A percentile compares a stretch with the other conserved stretches of the same genome.
These are phyloP conservation scores for Nowickia ferox DNA, from an alignment of 2,888 invertebrate genomes.

Conservation along the genomic window DNA sequence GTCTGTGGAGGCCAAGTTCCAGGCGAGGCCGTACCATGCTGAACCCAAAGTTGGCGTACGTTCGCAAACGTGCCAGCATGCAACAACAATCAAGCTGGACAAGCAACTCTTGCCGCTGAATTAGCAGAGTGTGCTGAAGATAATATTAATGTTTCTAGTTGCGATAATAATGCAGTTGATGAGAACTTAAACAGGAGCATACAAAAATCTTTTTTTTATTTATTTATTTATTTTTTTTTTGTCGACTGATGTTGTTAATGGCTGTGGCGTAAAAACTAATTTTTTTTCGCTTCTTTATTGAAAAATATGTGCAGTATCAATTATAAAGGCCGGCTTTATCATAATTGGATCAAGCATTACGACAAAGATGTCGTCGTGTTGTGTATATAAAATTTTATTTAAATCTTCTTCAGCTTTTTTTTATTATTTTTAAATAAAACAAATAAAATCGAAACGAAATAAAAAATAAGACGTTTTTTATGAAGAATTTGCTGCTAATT, in stretches of 20 bases:
- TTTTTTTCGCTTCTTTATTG: conserved; percentile 25
- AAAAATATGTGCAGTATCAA: not conserved
- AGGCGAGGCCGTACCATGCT: conserved; percentile 53
- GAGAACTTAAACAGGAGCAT: conserved; percentile 25
- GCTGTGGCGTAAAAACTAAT: conserved; percentile 35
- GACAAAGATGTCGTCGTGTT: conserved; percentile 20
- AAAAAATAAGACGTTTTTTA: conserved; percentile 3
- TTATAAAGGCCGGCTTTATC: conserved; percentile 24
- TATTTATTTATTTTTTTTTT: not conserved
- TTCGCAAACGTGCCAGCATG: conserved; percentile 37
- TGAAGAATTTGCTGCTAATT: not conserved
- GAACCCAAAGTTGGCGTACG: conserved; percentile 48
- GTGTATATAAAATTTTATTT: conserved; percentile 28
- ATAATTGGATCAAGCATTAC: conserved; percentile 47
- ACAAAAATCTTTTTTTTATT: conserved; percentile 1
- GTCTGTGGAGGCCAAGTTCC: conserved; percentile 34
- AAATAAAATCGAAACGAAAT: conserved; percentile 23
- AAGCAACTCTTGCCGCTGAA: not conserved
- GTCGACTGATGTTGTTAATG: conserved; percentile 5
- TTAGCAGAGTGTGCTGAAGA: not conserved
- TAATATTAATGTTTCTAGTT: not conserved
- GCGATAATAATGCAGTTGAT: not conserved
- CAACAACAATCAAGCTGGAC: not conserved
- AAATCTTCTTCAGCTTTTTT: conserved; percentile 11
- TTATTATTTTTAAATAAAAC: conserved; percentile 16